These are phyloP conservation scores for Tipula vernalis DNA, from an alignment of 2,888 invertebrate genomes.

Conservation along the genomic window DNA sequence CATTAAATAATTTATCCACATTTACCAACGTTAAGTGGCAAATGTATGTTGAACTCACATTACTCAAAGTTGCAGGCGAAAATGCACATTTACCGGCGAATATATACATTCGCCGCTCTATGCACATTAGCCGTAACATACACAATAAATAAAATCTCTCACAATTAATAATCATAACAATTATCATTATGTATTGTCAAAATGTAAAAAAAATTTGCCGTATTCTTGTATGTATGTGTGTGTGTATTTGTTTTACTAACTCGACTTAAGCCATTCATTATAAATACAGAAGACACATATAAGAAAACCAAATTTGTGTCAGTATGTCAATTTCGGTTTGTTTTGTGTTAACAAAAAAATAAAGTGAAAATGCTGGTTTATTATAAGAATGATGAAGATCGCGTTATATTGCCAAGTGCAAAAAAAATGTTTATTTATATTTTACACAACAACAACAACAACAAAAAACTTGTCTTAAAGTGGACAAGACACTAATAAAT, in stretches of 20 bases:
- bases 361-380: background rate
- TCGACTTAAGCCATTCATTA: background rate
- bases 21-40: too few species aligned
- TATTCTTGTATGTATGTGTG: background rate
- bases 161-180: background rate
- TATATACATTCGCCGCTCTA: too few species aligned
- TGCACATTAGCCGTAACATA: too few species aligned
- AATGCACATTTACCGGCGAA: too few species aligned
- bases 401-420: background rate
- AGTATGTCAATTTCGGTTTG: background rate
- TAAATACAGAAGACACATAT: background rate
- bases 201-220: background rate
- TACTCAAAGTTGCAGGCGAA: too few species aligned
- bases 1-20: too few species aligned
- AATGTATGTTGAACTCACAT: too few species aligned
- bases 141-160: background rate
- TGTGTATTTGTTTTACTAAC: background rate
- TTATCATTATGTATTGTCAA: background rate
- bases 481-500: constrained; percentile 27
- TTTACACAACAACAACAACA: too few species aligned
- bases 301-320: background rate
- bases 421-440: background rate
- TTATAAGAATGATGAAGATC: background rate
- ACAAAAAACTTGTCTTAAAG: constrained; percentile 22
- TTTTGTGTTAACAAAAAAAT: background rate